phyloP scores from a whole-genome alignment of 2,888 invertebrate species.

The Diadegma fenestrale region DNA sequence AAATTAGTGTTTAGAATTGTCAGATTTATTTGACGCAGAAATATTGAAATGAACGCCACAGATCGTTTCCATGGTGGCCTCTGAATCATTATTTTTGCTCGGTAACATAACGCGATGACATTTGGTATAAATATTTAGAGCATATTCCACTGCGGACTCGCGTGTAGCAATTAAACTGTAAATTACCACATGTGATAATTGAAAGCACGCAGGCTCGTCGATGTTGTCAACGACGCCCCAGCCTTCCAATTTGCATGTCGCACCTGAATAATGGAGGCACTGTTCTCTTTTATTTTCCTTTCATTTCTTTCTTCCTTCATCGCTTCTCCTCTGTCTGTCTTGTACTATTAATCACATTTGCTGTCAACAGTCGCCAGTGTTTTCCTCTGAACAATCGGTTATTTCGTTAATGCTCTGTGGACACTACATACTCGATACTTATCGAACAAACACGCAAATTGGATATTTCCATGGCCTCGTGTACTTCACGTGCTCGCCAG shows the following conservation, averaged over 20 bases:
- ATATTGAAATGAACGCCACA: too few species aligned
- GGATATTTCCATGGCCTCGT: neutral
- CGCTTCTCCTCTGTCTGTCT: neutral
- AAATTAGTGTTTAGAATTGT: too few species aligned
- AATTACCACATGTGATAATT: neutral
- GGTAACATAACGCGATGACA: neutral
- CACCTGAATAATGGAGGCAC: conserved; percentile 6
- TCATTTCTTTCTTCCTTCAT: neutral
- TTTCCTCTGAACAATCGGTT: neutral
- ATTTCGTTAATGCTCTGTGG: neutral
- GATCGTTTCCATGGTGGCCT: too few species aligned
- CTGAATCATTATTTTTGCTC: neutral
- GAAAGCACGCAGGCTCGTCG: neutral
- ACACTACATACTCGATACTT: neutral
- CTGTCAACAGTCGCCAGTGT: conserved; percentile 16
- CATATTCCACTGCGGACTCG: neutral
- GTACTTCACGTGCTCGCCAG: too few species aligned
- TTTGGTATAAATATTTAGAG: neutral
- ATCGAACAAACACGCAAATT: conserved; percentile 19
- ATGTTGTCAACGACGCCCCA: conserved; percentile 3
- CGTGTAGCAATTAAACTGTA: neutral
- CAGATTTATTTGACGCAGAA: too few species aligned
- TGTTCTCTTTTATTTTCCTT: neutral
- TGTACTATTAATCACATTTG: conserved; percentile 9
- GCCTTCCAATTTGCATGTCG: conserved; percentile 7